phyloP scores from a whole-genome alignment of 1,140 invertebrate species.

The Drosophila takahashii region DNA sequence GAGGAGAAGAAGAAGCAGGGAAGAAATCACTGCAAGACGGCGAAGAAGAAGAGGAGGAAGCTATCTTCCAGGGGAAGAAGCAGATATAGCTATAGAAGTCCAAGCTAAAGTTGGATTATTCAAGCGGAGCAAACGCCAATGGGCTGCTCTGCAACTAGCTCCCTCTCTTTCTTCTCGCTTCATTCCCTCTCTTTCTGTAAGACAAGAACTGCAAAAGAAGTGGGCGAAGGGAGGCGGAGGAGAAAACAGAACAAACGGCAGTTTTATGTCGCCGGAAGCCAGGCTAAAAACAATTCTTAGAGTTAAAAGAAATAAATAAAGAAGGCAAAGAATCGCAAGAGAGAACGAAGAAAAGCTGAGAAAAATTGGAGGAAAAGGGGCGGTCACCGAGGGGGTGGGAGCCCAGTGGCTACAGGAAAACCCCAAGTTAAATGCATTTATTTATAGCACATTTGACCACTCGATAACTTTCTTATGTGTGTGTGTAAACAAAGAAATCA shows the following conservation, averaged over 20 bases:
- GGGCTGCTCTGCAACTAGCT: slow-evolving; percentile 51
- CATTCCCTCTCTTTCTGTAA: not conserved
- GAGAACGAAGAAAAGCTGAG: not conserved
- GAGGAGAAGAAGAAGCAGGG: slow-evolving; percentile 20
- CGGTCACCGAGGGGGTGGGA: not conserved
- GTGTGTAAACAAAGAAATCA: slow-evolving; percentile 39
- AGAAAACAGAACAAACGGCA: slow-evolving; percentile 62
- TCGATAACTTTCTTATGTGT: slow-evolving; percentile 50
- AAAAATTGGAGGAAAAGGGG: slow-evolving; percentile 25
- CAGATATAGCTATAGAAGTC: slow-evolving; percentile 30
- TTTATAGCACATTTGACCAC: slow-evolving; percentile 64
- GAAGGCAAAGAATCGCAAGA: slow-evolving; percentile 19
- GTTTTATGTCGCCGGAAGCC: slow-evolving; percentile 80
- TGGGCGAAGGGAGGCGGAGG: not conserved
- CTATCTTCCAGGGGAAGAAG: slow-evolving; percentile 28
- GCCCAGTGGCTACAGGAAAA: slow-evolving; percentile 21
- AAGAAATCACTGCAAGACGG: slow-evolving; percentile 33
- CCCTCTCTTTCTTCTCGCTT: not conserved
- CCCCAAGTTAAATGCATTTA: slow-evolving; percentile 55
- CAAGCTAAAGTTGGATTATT: slow-evolving; percentile 59
- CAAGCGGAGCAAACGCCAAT: slow-evolving; percentile 75
- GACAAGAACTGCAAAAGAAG: not conserved
- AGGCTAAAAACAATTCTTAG: slow-evolving; percentile 43
- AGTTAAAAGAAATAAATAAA: slow-evolving; percentile 55
- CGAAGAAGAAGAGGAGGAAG: slow-evolving; percentile 45